Evolutionary conservation across 2,888 invertebrate genomes (phyloP), one percentile per base, ranked within the genome.

Genomic region (Cheilosia pagana): DNA sequence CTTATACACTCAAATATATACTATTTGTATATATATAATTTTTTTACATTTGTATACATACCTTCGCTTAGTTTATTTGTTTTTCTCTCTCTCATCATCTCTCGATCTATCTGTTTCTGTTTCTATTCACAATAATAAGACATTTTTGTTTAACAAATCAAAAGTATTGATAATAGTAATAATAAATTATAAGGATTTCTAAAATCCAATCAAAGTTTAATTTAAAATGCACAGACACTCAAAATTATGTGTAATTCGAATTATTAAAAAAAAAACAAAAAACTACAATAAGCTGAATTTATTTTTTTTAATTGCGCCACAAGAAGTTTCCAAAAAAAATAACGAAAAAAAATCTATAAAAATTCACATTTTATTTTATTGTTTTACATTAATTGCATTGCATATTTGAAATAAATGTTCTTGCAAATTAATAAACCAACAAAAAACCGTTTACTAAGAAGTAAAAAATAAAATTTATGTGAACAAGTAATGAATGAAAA

Each of bases 271-370:
- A 10, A 35, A 35, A 25, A 25, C 25, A 35, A 31, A 60, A 72
- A 53, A 28, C 41, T 31, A 35, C 16, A 77, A 82, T 79, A 75
- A 83, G 72, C 68, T 79, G 53, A 79, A 70, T 79, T 83, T 85
- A 85, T 85, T 85, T 85, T 85, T 85, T 70, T 85, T 85, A 85
- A 85, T 85, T 85, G 85, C 85, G 85, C 85, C 85, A 85, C 85
- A 79, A 79, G 59, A 63, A 52, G 48, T 50, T 50, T 48, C 16
- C 1, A 67, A 67, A 63, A 60, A 35, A 68, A 77, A 81, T 55
- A 48, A 31, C 6, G 50, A 12, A 63, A 45, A 53, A 41, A 78
- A 59, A 70, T 63, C 10, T 41, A 48, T 60, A 48, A 78, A 68
- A 70, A 75, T 65, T 83, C 79, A 83, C 83, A 83, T 83, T 79